A percentile compares a stretch with the other conserved stretches of the same genome.
Evolutionary conservation across 2,888 invertebrate species (phyloP).

Genomic region (Trichogramma evanescens): DNA sequence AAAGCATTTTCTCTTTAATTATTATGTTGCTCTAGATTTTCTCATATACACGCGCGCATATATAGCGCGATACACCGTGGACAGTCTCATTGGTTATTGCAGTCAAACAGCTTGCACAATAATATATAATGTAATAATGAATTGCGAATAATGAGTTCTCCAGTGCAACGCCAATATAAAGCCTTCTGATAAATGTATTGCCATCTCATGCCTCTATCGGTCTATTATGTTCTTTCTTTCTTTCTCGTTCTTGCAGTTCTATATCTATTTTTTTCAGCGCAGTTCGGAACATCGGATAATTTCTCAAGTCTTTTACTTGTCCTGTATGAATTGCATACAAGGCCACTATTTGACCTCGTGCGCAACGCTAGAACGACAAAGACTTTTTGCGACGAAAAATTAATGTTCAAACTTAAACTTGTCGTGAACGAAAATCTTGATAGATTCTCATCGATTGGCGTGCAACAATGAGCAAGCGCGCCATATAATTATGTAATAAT

Average conservation of each 20-base stretch:
- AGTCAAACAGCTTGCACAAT: neutral
- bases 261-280: neutral
- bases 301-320: slow-evolving; percentile 17
- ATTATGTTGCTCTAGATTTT: slow-evolving; percentile 13
- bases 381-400: slow-evolving; percentile 26
- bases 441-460: too few species aligned
- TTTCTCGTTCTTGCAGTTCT: neutral
- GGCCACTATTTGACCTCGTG: slow-evolving; percentile 16
- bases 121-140: slow-evolving; percentile 7
- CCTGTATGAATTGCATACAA: neutral
- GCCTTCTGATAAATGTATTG: slow-evolving; percentile 12
- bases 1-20: slow-evolving; percentile 13
- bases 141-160: slow-evolving; percentile 20
- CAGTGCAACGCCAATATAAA: slow-evolving; percentile 6
- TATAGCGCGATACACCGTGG: too few species aligned
- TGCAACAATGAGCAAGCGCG: too few species aligned
- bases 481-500: too few species aligned
- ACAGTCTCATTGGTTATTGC: too few species aligned
- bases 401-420: too few species aligned
- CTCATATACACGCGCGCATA: neutral
- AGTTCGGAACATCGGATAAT: neutral
- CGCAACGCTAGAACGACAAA: slow-evolving; percentile 10
- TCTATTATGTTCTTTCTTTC: neutral
- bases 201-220: slow-evolving; percentile 18
- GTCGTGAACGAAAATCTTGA: too few species aligned